phyloP scores from a whole-genome alignment of 2,797 vertebrate species.

The Micromesistius poutassou region DNA sequence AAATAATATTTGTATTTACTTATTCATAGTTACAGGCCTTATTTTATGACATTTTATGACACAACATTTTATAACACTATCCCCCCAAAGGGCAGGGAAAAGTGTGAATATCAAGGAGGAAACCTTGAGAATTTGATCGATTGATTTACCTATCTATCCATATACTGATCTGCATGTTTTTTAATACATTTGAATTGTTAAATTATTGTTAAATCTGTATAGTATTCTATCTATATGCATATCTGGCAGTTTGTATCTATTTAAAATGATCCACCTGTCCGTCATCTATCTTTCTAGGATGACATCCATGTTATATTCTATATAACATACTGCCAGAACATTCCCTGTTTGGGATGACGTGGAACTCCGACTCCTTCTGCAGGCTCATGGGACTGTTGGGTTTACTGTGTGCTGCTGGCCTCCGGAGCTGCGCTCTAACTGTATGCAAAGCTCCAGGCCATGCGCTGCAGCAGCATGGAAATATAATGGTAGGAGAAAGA shows the following conservation, averaged over 20 bases:
- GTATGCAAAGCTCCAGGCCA: conserved; percentile 58
- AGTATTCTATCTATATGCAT: too few species aligned
- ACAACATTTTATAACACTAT: too few species aligned
- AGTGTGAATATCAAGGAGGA: too few species aligned
- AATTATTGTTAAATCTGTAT: not conserved
- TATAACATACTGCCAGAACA: not conserved
- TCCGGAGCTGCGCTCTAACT: conserved; percentile 58
- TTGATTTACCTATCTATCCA: not conserved
- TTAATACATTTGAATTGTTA: too few species aligned
- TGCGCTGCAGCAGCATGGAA: conserved; percentile 42
- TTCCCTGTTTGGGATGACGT: not conserved
- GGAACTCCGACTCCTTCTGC: not conserved
- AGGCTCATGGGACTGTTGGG: conserved; percentile 31
- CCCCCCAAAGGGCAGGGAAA: too few species aligned
- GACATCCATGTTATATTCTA: not conserved
- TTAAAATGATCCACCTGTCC: too few species aligned
- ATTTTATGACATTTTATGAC: too few species aligned
- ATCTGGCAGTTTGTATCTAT: too few species aligned
- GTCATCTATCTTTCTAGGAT: not conserved
- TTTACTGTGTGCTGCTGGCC: conserved; percentile 38
- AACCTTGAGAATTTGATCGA: not conserved
- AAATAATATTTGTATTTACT: too few species aligned
- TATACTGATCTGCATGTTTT: not conserved
- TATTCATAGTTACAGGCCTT: too few species aligned
- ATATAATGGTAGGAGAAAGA: not conserved